A percentile compares a stretch with the other conserved stretches of the same genome.
Conservation (phyloP, 2,797 vertebrate genomes). For the Chlorospingus semifuscus region DNA sequence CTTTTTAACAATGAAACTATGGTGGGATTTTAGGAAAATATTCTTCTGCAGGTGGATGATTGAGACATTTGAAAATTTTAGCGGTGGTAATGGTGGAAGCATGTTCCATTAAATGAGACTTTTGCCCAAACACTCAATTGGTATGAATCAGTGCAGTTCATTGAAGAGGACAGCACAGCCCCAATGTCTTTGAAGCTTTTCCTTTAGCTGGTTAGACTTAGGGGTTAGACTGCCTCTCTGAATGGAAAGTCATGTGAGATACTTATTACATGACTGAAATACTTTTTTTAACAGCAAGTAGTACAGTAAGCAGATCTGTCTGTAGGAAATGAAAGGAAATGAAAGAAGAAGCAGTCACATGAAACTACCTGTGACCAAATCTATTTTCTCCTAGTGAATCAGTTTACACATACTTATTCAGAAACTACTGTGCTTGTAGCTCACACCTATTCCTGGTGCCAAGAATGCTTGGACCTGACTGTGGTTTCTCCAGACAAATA, state of each 20-base stretch:
- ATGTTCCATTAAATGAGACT: background rate
- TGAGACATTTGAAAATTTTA: background rate
- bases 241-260: background rate
- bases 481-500: constrained; percentile 26
- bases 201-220: background rate
- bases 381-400: constrained; percentile 8
- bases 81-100: background rate
- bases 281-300: background rate
- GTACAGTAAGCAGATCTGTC: background rate
- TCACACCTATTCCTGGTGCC: background rate
- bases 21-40: background rate
- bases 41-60: background rate
- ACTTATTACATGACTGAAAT: background rate
- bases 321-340: constrained; percentile 6
- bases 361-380: background rate
- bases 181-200: background rate
- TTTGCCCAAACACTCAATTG: background rate
- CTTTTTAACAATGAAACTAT: background rate
- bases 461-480: background rate
- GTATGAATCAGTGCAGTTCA: background rate
- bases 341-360: background rate
- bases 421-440: background rate
- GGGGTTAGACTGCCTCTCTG: background rate
- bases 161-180: background rate
- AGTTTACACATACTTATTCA: constrained; percentile 29